These are phyloP conservation scores for Automeris io DNA, from an alignment of 2,888 invertebrate species.

Conservation along the genomic window DNA sequence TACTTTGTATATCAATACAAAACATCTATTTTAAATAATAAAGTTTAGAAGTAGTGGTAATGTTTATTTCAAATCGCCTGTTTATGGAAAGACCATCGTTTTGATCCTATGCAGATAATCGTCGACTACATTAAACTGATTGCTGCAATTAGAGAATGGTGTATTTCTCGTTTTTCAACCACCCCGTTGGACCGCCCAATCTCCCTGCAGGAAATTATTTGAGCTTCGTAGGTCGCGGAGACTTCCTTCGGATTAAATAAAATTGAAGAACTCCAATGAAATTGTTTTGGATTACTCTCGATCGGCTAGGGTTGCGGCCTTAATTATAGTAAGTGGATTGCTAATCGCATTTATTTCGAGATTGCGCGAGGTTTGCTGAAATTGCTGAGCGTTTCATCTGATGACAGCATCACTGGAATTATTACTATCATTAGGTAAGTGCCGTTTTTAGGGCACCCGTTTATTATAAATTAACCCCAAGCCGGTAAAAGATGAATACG, in stretches of 20 bases:
- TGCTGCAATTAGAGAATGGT: slow-evolving; percentile 75
- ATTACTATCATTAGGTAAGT: slow-evolving; percentile 18
- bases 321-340: slow-evolving; percentile 61
- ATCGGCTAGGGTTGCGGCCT: slow-evolving; percentile 49
- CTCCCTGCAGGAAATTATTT: slow-evolving; percentile 63
- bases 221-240: slow-evolving; percentile 60
- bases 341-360: slow-evolving; percentile 49
- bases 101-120: slow-evolving; percentile 52
- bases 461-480: slow-evolving; percentile 1
- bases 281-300: slow-evolving; percentile 63
- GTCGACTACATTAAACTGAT: slow-evolving; percentile 75
- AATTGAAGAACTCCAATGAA: slow-evolving; percentile 64
- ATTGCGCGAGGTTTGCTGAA: slow-evolving; percentile 22
- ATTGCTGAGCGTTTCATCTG: slow-evolving; percentile 23
- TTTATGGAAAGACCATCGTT: slow-evolving; percentile 51
- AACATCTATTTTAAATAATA: too few relatives aligned
- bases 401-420: slow-evolving; percentile 21
- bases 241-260: slow-evolving; percentile 66
- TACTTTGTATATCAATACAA: too few relatives aligned
- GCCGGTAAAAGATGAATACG: too few relatives aligned
- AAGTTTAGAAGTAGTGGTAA: too few relatives aligned
- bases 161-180: slow-evolving; percentile 72
- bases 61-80: slow-evolving; percentile 24
- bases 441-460: background rate
- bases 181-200: slow-evolving; percentile 27